A percentile compares a stretch with the other conserved stretches of the same genome.
These are phyloP conservation scores for Mnemiopsis leidyi DNA, from an alignment of 37 sponge, comb jelly and placozoan species.

Conservation along the genomic window DNA sequence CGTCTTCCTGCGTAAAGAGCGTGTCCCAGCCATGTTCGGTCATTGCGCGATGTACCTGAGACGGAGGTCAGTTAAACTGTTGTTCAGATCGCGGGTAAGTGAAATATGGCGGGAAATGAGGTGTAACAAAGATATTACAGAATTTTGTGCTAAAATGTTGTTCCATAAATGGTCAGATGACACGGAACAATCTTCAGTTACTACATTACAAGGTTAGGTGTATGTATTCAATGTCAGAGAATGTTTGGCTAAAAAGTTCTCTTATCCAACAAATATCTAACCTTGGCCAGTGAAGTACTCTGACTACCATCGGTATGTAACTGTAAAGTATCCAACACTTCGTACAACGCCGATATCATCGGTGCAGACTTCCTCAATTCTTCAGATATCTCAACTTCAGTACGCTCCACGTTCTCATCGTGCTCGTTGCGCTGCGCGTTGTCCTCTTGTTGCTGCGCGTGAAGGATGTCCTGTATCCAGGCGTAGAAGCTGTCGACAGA, in stretches of 20 bases:
- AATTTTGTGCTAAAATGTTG: too few relatives aligned
- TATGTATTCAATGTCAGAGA: too few relatives aligned
- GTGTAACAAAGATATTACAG: not conserved
- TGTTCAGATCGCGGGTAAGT: too few relatives aligned
- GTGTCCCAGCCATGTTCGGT: constrained; percentile 56
- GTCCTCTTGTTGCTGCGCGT: not conserved
- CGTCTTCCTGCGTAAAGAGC: constrained; percentile 51
- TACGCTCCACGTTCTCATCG: not conserved
- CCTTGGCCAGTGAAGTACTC: constrained; percentile 54
- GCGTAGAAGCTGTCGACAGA: constrained; percentile 60
- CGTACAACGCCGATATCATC: not conserved
- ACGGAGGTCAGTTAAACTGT: too few relatives aligned
- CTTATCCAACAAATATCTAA: too few relatives aligned
- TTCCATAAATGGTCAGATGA: too few relatives aligned
- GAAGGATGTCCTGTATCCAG: constrained; percentile 39
- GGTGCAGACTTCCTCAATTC: constrained; percentile 47
- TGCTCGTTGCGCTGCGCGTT: not conserved
- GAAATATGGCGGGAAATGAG: not conserved
- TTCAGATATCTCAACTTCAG: constrained; percentile 29
- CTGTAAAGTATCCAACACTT: constrained; percentile 16
- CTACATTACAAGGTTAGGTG: too few relatives aligned
- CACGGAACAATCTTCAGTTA: too few relatives aligned
- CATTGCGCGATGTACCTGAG: constrained; percentile 42
- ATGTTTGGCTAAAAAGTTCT: too few relatives aligned
- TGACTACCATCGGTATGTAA: constrained; percentile 31